Evolutionary conservation across 2,888 invertebrate genomes (phyloP), one percentile per base, ranked within the genome.

Genomic region (Sesia bembeciformis): DNA sequence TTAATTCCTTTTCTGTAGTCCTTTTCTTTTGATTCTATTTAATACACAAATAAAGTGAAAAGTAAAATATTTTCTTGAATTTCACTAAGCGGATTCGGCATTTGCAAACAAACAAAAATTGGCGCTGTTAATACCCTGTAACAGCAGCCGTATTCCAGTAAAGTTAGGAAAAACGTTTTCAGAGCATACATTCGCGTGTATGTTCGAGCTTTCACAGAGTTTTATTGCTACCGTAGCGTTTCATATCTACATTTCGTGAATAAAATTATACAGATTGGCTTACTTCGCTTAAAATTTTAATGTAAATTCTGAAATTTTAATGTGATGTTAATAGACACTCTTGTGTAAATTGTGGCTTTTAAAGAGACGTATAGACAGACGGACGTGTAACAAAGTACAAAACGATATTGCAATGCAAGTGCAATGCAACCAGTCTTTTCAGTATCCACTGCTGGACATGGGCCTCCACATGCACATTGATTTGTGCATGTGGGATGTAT

Each of bases 121-220:
- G 5, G 1, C 42, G 42, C 5, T 42, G 7, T 6, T 6, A 42
- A 42, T 7, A 42, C 42, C 61, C 60, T 61, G 39, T 64, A 64
- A 62, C 66, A 66, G 65, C 64, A 60, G 54, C 61, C 64, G 64
- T 64, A 61, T 66, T 60, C 56, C 57, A 54, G 53, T 53, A 60
- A 65, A 68, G 65, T 69, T 68, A 54, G 58, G 58, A 66, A 71
- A 71, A 71, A 69, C 66, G 62, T 72, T 71, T 64, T 58, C 62
- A 57, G 52, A 50, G 39, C 50, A 5, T 53, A 55, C 56, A 56
- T 60, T 57, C 57, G 56, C 55, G 53, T 56, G 51, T 46, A 56
- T 59, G 60, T 60, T 61, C 60, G 57, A 56, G 58, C 59, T 65
- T 60, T 60, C 55, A 58, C 57, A 58, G 64, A 67, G 63, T 66